phyloP scores from a whole-genome alignment of 1,140 invertebrate species.

The Nebria ingens region DNA sequence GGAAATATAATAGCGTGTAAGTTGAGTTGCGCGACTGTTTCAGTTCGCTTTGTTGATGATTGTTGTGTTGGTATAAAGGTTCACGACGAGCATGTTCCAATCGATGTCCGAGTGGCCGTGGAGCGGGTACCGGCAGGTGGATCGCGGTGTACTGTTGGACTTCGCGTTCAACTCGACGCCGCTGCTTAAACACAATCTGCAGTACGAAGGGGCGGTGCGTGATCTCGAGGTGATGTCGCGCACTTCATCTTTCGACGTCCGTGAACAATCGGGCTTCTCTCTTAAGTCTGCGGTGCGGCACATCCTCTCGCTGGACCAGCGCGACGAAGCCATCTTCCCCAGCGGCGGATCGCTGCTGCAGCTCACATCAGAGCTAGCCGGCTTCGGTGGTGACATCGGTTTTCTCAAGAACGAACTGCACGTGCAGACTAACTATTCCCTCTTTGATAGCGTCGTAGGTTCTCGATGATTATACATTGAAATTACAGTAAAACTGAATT shows the following conservation, averaged over 20 bases:
- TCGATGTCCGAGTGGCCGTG: slow-evolving; percentile 62
- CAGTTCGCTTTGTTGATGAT: not conserved
- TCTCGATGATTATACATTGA: no score
- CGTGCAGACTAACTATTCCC: slow-evolving; percentile 62
- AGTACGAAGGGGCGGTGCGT: slow-evolving; percentile 73
- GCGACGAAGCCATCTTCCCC: slow-evolving; percentile 72
- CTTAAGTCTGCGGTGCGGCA: slow-evolving; percentile 77
- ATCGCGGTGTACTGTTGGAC: slow-evolving; percentile 54
- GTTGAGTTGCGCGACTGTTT: slow-evolving; percentile 21
- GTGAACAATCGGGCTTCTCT: slow-evolving; percentile 74
- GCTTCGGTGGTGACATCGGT: slow-evolving; percentile 76
- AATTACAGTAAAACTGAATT: no score
- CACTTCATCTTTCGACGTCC: slow-evolving; percentile 61
- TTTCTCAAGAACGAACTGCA: slow-evolving; percentile 75
- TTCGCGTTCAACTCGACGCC: slow-evolving; percentile 49
- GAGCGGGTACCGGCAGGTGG: slow-evolving; percentile 64
- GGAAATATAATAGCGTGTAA: slow-evolving; percentile 45
- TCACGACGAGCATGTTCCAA: slow-evolving; percentile 58
- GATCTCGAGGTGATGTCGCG: slow-evolving; percentile 53
- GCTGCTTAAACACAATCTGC: slow-evolving; percentile 60
- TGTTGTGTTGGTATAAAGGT: slow-evolving; percentile 38
- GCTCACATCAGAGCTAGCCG: slow-evolving; percentile 67
- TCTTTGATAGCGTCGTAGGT: slow-evolving; percentile 56
- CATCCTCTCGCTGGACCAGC: slow-evolving; percentile 62
- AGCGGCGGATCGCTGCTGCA: slow-evolving; percentile 55